Conservation (phyloP, 1,140 invertebrate species). For the Camponotus pennsylvanicus region DNA sequence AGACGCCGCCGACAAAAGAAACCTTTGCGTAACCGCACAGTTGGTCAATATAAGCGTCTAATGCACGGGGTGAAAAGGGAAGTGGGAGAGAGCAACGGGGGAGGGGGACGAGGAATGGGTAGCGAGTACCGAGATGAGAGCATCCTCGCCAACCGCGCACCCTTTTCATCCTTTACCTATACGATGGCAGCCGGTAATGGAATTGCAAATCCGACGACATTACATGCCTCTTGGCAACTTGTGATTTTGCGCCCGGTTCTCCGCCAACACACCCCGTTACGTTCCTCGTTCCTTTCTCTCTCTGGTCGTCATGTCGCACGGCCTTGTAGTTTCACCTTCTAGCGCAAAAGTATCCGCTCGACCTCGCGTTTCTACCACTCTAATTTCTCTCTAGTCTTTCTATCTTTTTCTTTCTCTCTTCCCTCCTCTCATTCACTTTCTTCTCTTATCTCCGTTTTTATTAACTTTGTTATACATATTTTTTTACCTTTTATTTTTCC, state of each 20-base stretch:
- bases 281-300: constrained; percentile 59
- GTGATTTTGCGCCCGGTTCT: constrained; percentile 82
- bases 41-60: constrained; percentile 44
- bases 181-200: constrained; percentile 80
- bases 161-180: constrained; percentile 76
- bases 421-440: constrained; percentile 21
- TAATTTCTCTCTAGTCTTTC: background rate
- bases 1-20: constrained; percentile 30
- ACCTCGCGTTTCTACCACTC: constrained; percentile 30
- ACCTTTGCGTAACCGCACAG: background rate
- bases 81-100: background rate
- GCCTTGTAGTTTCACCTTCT: constrained; percentile 22
- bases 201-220: constrained; percentile 85
- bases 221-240: constrained; percentile 85
- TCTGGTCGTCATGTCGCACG: constrained; percentile 35
- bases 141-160: constrained; percentile 64
- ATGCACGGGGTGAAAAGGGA: constrained; percentile 58
- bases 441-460: background rate
- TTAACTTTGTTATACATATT: background rate
- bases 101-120: background rate
- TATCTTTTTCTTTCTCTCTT: constrained; percentile 1
- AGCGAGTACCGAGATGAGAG: constrained; percentile 68
- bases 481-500: background rate
- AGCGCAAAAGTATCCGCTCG: constrained; percentile 48
- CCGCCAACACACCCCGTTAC: constrained; percentile 75